Base-by-base conservation (phyloP, 2,113 vertebrate species). In the Pseudonaja textilis region DNA sequence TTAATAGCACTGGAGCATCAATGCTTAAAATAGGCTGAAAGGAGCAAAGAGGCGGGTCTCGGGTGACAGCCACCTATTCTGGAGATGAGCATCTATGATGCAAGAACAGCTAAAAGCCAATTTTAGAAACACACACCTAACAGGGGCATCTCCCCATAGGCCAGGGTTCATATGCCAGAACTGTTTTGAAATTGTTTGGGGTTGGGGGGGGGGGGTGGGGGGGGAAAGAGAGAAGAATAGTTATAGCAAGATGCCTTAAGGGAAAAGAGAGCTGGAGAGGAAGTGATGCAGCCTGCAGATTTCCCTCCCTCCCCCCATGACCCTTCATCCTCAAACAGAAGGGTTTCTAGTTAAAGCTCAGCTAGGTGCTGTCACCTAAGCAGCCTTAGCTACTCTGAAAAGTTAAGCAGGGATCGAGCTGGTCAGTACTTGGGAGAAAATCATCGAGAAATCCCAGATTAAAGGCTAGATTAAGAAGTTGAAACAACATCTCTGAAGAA, bases 1-100 rank as follows among this genome's bases (percentile, higher is more conserved):
- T 96, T 96, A 96, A 96, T 96, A 97, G 96, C 85, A 86, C 74
- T 5, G 23, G 95, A 96, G 96, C 96, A 96, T 91, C 93, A 88
- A 87, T 1, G 94, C 95, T 97, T 95, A 96, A 96, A 97, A 97
- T 96, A 96, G 96, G 94, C 94, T 96, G 96, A 92, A 39, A 50
- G 93, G 94, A 96, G 96, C 7, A 69, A 94, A 85, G 94, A 93
- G 95, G 96, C 91, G 47, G 95, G 93, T 94, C 94, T 93, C 34
- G 10, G 94, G 94, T 95, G 90, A 94, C 95, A 94, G 18, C 12
- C 93, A 96, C 96, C 97, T 96, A 97, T 97, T 96, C 96, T 97
- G 95, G 91, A 93, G 95, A 95, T 10, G 11, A 96, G 92, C 92
- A 91, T 20, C 22, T 7, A 57, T 14, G n/a, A 94, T 91, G 12